These are phyloP conservation scores for Salpingus planirostris DNA, from an alignment of 2,888 invertebrate genomes.

Conservation along the genomic window DNA sequence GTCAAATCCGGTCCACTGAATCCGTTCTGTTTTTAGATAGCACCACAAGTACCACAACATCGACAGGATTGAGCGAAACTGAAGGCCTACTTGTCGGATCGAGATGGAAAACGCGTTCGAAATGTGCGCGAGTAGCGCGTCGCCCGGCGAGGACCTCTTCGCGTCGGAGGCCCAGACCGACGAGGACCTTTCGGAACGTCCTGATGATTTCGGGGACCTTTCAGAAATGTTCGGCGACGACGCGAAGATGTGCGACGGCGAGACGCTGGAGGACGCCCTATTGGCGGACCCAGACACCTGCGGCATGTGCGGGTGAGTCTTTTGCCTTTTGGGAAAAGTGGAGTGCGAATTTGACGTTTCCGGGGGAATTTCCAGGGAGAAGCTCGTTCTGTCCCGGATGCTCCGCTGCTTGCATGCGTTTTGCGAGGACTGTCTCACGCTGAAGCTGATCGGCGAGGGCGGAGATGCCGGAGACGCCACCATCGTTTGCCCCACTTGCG, in stretches of 20 bases:
- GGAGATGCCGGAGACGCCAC: conserved; percentile 58
- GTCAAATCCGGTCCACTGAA: background rate
- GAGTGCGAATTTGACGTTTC: conserved; percentile 6
- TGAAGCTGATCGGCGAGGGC: conserved; percentile 62
- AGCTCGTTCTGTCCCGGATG: conserved; percentile 74
- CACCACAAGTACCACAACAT: no score
- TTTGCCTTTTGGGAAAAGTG: no score
- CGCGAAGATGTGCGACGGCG: conserved; percentile 32
- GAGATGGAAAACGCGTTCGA: conserved; percentile 27
- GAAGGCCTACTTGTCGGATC: no score
- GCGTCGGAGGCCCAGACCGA: no score
- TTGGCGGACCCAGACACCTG: conserved; percentile 40
- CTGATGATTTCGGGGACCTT: no score
- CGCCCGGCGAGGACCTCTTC: background rate
- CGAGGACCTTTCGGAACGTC: no score
- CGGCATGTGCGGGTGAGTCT: conserved; percentile 40
- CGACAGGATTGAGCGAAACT: no score
- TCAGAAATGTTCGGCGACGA: background rate
- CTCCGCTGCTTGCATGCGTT: conserved; percentile 92
- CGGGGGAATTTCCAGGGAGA: conserved; percentile 44
- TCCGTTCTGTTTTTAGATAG: no score
- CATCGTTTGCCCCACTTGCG: conserved; percentile 72
- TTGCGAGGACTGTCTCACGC: conserved; percentile 85
- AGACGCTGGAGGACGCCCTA: conserved; percentile 38
- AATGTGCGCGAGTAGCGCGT: no score